phyloP scores from a whole-genome alignment of 2,797 vertebrate genomes.

The Etheostoma perlongum region DNA sequence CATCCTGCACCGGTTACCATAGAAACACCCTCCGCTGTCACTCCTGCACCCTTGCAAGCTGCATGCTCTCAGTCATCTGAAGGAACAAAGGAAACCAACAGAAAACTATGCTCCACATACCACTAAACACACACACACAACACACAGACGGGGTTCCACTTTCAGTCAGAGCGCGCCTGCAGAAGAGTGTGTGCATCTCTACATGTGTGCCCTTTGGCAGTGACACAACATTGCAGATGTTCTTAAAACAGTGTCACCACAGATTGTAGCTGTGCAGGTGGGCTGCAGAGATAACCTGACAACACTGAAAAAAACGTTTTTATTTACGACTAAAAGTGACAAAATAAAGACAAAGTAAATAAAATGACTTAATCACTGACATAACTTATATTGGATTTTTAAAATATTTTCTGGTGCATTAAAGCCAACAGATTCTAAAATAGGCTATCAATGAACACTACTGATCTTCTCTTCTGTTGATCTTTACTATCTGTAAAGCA shows the following conservation, averaged over 20 bases:
- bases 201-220: not conserved
- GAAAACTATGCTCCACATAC: constrained; percentile 26
- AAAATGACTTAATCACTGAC: not conserved
- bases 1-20: constrained; percentile 71
- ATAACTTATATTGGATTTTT: not conserved
- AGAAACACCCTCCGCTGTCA: constrained; percentile 40
- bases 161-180: constrained; percentile 16
- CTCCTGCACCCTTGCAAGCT: constrained; percentile 69
- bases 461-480: too few species aligned
- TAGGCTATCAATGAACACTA: too few species aligned
- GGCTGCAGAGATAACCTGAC: not conserved
- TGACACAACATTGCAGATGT: constrained; percentile 26
- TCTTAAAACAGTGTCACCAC: constrained; percentile 21
- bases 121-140: constrained; percentile 44
- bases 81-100: constrained; percentile 59
- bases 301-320: not conserved
- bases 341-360: not conserved
- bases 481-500: too few species aligned
- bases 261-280: constrained; percentile 53
- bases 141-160: constrained; percentile 4
- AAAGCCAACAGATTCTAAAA: too few species aligned
- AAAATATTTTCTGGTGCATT: not conserved
- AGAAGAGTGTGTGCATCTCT: not conserved
- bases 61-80: constrained; percentile 31
- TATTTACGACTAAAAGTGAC: not conserved